phyloP scores from a whole-genome alignment of 2,888 invertebrate genomes.

The Meliscaeva auricollis region DNA sequence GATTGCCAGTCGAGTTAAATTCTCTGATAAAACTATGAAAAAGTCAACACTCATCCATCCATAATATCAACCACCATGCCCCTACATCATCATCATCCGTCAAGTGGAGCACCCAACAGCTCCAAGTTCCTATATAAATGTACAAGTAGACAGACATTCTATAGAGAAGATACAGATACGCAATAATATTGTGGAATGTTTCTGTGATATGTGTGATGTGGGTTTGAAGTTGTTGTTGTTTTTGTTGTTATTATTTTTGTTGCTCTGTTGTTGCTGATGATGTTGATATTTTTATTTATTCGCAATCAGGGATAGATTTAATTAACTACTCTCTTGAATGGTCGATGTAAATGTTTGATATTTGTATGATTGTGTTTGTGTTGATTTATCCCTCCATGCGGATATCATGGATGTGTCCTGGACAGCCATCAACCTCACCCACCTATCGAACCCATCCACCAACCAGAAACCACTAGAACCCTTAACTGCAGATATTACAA shows the following conservation, averaged over 20 bases:
- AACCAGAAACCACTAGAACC: neutral
- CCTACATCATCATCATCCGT: constrained; percentile 20
- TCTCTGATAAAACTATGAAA: constrained; percentile 59
- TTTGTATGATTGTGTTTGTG: constrained; percentile 28
- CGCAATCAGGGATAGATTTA: constrained; percentile 74
- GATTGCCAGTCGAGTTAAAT: constrained; percentile 53
- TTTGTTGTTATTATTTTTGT: neutral
- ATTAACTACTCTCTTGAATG: constrained; percentile 72
- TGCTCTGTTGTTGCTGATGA: constrained; percentile 15
- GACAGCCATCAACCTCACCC: neutral
- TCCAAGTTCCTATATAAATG: neutral
- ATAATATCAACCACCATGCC: constrained; percentile 41
- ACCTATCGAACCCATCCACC: neutral
- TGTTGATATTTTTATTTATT: constrained; percentile 61
- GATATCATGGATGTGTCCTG: too few relatives aligned
- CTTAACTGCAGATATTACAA: constrained; percentile 47
- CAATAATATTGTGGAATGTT: constrained; percentile 58
- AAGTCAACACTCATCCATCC: constrained; percentile 46
- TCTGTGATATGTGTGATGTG: constrained; percentile 23
- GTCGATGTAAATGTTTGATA: constrained; percentile 14
- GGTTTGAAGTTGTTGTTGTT: neutral
- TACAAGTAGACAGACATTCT: neutral
- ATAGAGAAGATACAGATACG: constrained; percentile 29
- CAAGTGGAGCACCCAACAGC: constrained; percentile 22
- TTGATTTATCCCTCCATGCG: constrained; percentile 45